Evolutionary conservation across 2,888 invertebrate species (phyloP).

Genomic region (Yponomeuta plumbellus): DNA sequence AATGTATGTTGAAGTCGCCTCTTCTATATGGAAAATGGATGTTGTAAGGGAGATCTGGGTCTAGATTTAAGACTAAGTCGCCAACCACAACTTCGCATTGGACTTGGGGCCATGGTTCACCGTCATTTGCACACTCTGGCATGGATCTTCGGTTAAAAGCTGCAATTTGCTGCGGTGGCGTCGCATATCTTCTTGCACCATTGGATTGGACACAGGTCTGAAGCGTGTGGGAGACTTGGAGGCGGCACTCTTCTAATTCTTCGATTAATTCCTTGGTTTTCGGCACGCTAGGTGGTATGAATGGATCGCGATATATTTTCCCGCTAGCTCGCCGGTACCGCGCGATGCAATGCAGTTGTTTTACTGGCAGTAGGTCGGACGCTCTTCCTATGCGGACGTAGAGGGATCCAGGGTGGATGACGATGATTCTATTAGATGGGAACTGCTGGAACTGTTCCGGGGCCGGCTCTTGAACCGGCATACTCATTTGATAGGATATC

Average conservation of each 20-base stretch:
- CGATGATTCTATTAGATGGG: conserved; percentile 88
- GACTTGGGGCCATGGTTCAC: conserved; percentile 79
- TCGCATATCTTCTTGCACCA: conserved; percentile 87
- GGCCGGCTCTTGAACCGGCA: conserved; percentile 54
- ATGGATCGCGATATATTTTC: conserved; percentile 76
- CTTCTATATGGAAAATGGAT: conserved; percentile 92
- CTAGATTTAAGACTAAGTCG: conserved; percentile 83
- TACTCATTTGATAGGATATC: conserved; percentile 42
- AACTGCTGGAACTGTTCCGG: conserved; percentile 78
- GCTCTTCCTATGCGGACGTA: conserved; percentile 93
- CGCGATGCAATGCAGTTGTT: conserved; percentile 90
- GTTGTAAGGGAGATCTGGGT: conserved; percentile 84
- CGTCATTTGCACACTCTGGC: conserved; percentile 79
- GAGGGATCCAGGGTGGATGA: conserved; percentile 96
- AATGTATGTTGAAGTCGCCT: conserved; percentile 92
- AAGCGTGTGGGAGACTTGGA: conserved; percentile 90
- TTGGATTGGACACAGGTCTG: conserved; percentile 91
- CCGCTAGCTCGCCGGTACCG: conserved; percentile 78
- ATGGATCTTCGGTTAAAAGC: conserved; percentile 88
- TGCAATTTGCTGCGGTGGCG: conserved; percentile 92
- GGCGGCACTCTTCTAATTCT: conserved; percentile 89
- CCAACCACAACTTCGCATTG: conserved; percentile 83
- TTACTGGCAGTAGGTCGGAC: conserved; percentile 90
- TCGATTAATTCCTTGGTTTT: conserved; percentile 82
- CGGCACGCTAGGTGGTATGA: conserved; percentile 80